phyloP scores from a whole-genome alignment of 2,113 vertebrate genomes.

The Limnothrissa miodon region DNA sequence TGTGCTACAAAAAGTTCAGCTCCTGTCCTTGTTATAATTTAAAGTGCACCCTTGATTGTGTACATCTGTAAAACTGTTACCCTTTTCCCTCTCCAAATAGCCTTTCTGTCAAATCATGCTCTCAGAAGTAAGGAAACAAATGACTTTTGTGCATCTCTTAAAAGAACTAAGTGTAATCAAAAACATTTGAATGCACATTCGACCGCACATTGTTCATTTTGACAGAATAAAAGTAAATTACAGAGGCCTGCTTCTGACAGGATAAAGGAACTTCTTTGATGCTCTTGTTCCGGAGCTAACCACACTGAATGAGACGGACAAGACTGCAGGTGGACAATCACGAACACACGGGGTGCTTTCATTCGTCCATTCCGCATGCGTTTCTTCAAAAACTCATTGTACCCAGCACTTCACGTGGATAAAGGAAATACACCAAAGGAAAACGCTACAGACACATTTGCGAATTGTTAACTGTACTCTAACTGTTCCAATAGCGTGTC shows the following conservation, averaged over 20 bases:
- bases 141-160: not conserved
- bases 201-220: not conserved
- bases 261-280: not conserved
- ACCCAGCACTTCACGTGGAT: not conserved
- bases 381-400: not conserved
- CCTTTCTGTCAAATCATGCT: conserved; percentile 16
- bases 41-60: conserved; percentile 36
- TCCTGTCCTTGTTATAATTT: conserved; percentile 39
- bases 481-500: not conserved
- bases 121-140: conserved; percentile 12
- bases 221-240: conserved; percentile 25
- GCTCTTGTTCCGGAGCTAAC: not conserved
- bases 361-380: not conserved
- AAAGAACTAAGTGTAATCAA: not conserved
- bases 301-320: not conserved
- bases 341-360: not conserved
- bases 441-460: not conserved
- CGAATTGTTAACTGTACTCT: not conserved
- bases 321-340: conserved; percentile 15
- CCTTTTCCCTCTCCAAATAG: not conserved
- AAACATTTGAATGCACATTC: not conserved
- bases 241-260: no score
- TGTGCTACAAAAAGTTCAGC: conserved; percentile 15
- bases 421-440: not conserved
- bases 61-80: conserved; percentile 42